Evolutionary conservation across 2,888 invertebrate genomes (phyloP), one percentile per base, ranked within the genome.

Genomic region (Stenolophus ochropezus): DNA sequence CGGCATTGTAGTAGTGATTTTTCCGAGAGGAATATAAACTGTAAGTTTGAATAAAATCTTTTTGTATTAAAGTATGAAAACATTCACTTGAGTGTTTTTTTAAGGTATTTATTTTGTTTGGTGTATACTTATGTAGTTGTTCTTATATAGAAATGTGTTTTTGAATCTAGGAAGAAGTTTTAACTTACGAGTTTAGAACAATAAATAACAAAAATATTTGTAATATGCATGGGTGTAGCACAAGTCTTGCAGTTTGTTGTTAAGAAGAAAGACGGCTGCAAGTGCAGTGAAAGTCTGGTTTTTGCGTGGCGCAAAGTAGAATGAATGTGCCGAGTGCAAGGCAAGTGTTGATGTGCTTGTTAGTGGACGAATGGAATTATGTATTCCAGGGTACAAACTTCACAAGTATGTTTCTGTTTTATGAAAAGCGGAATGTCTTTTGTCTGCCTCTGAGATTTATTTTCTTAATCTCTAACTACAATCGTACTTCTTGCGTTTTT

Each of bases 321-420:
- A 78, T 61, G 42, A 78, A 78, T 78, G 78, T 76, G 20, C 71
- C 21, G 16, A 71, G 27, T 58, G 77, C 77, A 61, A 78, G 47
- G 23, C 78, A 18, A 65, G 20, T 56, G 51, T 25, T 69, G 79
- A 49, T 79, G 49, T 25, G 51, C 69, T 79, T 79, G 79, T 79
- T 79, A 79, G 69, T 16, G 49, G 65, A 53, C 47, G 61, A 61
- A 77, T 58, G 61, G 42, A 78, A 78, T 78, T 78, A 78, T 69
- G 69, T 78, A 65, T 78, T 56, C 76, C 76, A 8, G 20, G 16
- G 42, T 42, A 14, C 71, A 33, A 42, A 53, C 27, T 56, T 58
- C 58, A 78, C 77, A 78, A 65, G 65, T 65, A 61, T 65, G 42
- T 71, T 71, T 71, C 71, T 71, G 14, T 61, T 61, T 61, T 27